Evolutionary conservation across 2,113 vertebrate species (phyloP).

Genomic region (Thunnus thynnus): DNA sequence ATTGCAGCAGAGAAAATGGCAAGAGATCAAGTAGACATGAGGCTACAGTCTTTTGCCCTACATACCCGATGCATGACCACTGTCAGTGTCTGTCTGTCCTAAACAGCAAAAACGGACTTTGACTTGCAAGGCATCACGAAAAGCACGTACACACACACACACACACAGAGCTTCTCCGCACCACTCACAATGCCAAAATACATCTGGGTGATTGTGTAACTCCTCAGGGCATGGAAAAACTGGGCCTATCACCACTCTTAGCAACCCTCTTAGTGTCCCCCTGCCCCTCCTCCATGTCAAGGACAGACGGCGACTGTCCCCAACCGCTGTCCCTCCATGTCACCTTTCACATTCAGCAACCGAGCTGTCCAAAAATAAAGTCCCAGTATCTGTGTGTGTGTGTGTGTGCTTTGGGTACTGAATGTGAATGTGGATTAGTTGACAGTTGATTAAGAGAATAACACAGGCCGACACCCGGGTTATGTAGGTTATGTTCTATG

Average conservation of each 20-base stretch:
- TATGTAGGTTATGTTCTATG: background rate
- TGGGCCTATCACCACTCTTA: conserved; percentile 54
- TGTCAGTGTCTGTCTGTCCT: conserved; percentile 39
- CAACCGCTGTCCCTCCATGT: conserved; percentile 36
- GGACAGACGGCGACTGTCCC: conserved; percentile 60
- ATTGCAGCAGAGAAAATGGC: conserved; percentile 30
- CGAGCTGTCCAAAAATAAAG: conserved; percentile 55
- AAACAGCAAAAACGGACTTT: conserved; percentile 39
- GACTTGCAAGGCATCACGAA: conserved; percentile 17
- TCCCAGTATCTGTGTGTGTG: background rate
- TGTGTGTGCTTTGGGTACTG: conserved; percentile 18
- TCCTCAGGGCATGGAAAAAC: conserved; percentile 56
- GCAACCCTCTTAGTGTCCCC: conserved; percentile 13
- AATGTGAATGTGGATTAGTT: conserved; percentile 45
- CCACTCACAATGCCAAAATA: conserved; percentile 56
- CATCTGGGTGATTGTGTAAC: conserved; percentile 68
- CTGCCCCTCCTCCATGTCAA: conserved; percentile 27
- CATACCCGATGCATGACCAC: conserved; percentile 38
- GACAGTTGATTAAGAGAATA: conserved; percentile 4
- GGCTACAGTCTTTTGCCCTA: conserved; percentile 22
- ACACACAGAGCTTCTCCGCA: conserved; percentile 20
- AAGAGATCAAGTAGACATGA: conserved; percentile 25
- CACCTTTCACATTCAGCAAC: conserved; percentile 50
- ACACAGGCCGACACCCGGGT: background rate
- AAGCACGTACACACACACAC: conserved; percentile 11